Evolutionary conservation across 2,888 invertebrate species (phyloP).

Genomic region (Protophormia terraenovae): DNA sequence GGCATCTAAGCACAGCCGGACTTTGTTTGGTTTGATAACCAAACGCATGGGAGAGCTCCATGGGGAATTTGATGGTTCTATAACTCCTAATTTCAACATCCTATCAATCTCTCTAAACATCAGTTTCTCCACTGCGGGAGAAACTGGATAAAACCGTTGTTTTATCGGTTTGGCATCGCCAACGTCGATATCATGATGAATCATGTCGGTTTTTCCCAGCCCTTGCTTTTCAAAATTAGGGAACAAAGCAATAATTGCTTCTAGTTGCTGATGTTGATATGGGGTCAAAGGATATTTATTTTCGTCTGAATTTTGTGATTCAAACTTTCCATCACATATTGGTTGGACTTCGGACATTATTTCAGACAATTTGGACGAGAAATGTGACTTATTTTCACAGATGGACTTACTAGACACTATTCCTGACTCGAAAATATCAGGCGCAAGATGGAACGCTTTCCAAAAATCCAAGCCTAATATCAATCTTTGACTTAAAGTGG

Average conservation of each 20-base stretch:
- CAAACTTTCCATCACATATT: too few relatives aligned
- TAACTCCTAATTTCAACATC: slow-evolving; percentile 70
- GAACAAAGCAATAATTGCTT: not conserved
- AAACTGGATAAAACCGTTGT: slow-evolving; percentile 35
- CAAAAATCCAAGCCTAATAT: slow-evolving; percentile 24
- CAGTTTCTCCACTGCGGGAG: not conserved
- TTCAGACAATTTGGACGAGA: too few relatives aligned
- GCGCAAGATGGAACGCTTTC: not conserved
- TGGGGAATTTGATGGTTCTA: not conserved
- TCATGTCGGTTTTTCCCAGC: slow-evolving; percentile 36
- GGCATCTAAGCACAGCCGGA: not conserved
- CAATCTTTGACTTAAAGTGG: too few relatives aligned
- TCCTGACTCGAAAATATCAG: not conserved
- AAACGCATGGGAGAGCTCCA: slow-evolving; percentile 17
- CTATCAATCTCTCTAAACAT: slow-evolving; percentile 48
- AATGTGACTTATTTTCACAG: not conserved
- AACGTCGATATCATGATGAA: slow-evolving; percentile 52
- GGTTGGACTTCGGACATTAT: too few relatives aligned
- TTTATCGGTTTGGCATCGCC: slow-evolving; percentile 52
- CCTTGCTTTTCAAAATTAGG: slow-evolving; percentile 5
- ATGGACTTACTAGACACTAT: not conserved
- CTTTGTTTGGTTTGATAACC: not conserved
- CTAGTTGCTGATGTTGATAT: not conserved
- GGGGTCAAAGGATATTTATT: not conserved
- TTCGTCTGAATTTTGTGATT: too few relatives aligned